These are phyloP conservation scores for Siniperca undulata DNA, from an alignment of 2,797 vertebrate genomes.

Conservation along the genomic window DNA sequence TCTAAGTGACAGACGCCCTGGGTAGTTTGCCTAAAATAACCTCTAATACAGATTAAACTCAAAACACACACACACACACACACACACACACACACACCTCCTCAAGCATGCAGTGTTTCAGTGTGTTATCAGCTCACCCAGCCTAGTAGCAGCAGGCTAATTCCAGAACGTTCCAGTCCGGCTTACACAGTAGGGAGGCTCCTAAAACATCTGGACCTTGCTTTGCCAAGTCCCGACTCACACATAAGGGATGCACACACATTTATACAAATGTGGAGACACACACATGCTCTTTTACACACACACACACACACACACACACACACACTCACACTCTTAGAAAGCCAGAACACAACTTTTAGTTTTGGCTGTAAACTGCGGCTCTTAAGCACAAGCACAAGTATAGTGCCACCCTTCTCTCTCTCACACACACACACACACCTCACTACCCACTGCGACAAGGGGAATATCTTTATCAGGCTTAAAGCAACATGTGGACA, in stretches of 20 bases:
- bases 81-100: neutral
- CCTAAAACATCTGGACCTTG: constrained; percentile 56
- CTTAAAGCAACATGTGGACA: neutral
- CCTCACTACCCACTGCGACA: neutral
- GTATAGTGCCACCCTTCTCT: neutral
- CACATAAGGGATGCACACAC: neutral
- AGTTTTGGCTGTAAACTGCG: constrained; percentile 13
- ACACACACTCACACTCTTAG: neutral
- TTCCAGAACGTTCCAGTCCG: constrained; percentile 50
- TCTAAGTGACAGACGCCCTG: constrained; percentile 22
- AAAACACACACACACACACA: neutral
- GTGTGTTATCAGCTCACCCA: constrained; percentile 36
- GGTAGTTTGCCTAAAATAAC: constrained; percentile 34
- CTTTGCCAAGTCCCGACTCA: neutral
- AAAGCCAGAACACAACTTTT: constrained; percentile 4
- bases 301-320: neutral
- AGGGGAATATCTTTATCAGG: neutral
- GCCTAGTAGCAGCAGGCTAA: constrained; percentile 40
- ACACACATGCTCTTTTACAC: neutral
- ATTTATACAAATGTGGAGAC: neutral
- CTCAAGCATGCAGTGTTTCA: neutral
- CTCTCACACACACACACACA: neutral
- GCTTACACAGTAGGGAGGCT: constrained; percentile 38
- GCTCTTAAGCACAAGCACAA: neutral
- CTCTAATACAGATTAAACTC: constrained; percentile 34